Evolutionary conservation across 2,797 vertebrate genomes (phyloP).

Genomic region (Propithecus perrieri): DNA sequence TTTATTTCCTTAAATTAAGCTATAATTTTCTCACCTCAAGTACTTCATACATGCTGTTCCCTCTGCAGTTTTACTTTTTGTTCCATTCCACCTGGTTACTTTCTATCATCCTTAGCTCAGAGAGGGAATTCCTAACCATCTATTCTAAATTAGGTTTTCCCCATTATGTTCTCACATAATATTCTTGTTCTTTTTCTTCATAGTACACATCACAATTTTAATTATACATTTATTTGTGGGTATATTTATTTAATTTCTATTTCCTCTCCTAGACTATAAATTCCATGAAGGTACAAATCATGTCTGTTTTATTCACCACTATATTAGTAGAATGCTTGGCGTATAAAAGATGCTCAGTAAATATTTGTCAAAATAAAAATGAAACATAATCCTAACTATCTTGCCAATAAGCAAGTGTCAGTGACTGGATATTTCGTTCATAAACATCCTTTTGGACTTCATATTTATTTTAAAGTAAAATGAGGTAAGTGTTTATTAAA

Average conservation of each 20-base stretch:
- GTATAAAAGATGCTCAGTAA: neutral
- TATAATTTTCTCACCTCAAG: conserved; percentile 47
- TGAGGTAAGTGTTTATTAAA: conserved; percentile 16
- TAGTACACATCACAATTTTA: neutral
- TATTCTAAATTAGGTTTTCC: conserved; percentile 19
- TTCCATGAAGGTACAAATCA: neutral
- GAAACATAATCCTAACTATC: neutral
- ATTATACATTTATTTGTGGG: neutral
- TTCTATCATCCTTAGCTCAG: neutral
- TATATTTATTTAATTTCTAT: neutral
- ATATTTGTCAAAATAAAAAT: conserved; percentile 38
- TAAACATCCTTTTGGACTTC: conserved; percentile 4
- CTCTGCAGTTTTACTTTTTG: neutral
- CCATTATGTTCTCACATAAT: neutral
- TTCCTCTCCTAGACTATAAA: neutral
- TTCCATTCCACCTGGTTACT: neutral
- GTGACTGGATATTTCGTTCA: neutral
- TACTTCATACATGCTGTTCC: neutral
- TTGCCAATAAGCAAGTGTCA: neutral
- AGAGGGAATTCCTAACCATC: neutral
- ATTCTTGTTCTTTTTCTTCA: conserved; percentile 23
- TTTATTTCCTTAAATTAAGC: conserved; percentile 47
- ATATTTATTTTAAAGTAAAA: conserved; percentile 39
- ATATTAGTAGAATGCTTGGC: neutral
- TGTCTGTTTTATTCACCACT: neutral